phyloP scores from a whole-genome alignment of 2,888 invertebrate species.

The Pristionchus entomophagus region DNA sequence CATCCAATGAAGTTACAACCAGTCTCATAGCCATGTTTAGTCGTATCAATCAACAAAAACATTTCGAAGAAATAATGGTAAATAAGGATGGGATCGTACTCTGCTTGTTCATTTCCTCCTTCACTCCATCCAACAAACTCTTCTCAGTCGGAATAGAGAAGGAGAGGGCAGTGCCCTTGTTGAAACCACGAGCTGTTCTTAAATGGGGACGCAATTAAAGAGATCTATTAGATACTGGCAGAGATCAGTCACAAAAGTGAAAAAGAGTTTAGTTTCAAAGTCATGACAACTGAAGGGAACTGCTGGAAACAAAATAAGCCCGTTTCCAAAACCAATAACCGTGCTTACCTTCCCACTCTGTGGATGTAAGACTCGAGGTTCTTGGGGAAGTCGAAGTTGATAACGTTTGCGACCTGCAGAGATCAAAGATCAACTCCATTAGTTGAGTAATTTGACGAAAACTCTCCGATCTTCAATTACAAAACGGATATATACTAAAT shows the following conservation, averaged over 20 bases:
- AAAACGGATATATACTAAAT: background rate
- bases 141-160: conserved; percentile 69
- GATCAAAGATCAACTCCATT: too few species aligned
- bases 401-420: conserved; percentile 94
- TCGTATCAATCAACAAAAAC: background rate
- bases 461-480: background rate
- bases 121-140: conserved; percentile 61
- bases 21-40: too few species aligned
- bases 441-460: too few species aligned
- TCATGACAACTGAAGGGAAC: too few species aligned
- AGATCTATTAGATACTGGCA: too few species aligned
- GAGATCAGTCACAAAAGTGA: too few species aligned
- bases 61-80: too few species aligned
- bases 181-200: conserved; percentile 80
- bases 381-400: conserved; percentile 97
- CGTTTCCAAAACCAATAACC: background rate
- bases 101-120: conserved; percentile 79
- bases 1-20: too few species aligned
- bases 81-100: conserved; percentile 57
- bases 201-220: conserved; percentile 46
- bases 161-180: conserved; percentile 75
- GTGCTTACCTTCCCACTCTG: conserved; percentile 86
- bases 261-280: too few species aligned
- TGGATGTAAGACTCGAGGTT: conserved; percentile 93
- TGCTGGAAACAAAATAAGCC: background rate